Evolutionary conservation across 2,113 vertebrate genomes (phyloP).

Genomic region (Pachycephala philippinensis): DNA sequence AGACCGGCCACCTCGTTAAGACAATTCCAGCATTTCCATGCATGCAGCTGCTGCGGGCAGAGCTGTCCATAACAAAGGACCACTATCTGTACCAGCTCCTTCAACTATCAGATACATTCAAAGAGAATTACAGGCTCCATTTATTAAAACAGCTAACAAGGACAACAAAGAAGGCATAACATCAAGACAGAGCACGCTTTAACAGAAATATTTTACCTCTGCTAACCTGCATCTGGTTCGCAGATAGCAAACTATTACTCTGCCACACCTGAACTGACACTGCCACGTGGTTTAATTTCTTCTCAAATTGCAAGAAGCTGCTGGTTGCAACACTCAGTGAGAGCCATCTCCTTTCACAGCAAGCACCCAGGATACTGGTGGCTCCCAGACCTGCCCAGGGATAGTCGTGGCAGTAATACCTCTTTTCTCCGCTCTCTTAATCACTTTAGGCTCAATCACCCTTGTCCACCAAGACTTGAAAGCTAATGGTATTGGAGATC

Average conservation of each 20-base stretch:
- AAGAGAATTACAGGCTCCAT: background rate
- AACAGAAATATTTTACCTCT: background rate
- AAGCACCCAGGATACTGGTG: background rate
- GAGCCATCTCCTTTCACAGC: background rate
- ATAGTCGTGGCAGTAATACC: fast-evolving
- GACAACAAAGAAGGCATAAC: background rate
- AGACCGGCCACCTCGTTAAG: background rate
- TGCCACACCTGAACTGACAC: background rate
- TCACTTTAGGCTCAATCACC: background rate
- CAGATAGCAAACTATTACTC: background rate
- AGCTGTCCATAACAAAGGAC: background rate
- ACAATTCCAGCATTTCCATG: background rate
- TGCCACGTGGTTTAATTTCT: background rate
- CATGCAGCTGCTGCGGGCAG: background rate
- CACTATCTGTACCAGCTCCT: background rate
- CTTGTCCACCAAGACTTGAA: background rate
- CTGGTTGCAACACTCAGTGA: background rate
- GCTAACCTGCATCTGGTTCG: background rate
- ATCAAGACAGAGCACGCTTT: background rate
- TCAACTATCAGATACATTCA: background rate
- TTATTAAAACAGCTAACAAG: conserved; percentile 12
- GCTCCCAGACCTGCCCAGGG: background rate
- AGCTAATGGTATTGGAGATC: background rate
- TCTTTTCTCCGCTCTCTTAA: background rate
- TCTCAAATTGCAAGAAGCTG: background rate